Evolutionary conservation across 2,888 invertebrate species (phyloP).

Genomic region (Sericinus montela): DNA sequence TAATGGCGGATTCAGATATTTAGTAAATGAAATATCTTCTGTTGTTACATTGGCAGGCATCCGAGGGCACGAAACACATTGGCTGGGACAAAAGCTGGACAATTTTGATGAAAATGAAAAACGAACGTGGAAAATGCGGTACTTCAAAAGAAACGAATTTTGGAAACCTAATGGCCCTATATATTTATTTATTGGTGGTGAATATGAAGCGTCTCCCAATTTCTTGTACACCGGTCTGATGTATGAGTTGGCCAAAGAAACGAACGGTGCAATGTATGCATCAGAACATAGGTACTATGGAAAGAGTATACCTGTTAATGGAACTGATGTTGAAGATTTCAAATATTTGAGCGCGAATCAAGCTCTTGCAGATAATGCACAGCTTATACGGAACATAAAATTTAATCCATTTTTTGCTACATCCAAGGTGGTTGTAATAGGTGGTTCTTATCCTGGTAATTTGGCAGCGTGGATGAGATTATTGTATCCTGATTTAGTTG

Average conservation of each 20-base stretch:
- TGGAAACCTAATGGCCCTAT: conserved; percentile 53
- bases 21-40: conserved; percentile 37
- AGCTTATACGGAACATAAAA: conserved; percentile 43
- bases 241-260: conserved; percentile 59
- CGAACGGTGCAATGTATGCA: conserved; percentile 57
- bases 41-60: conserved; percentile 25
- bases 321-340: conserved; percentile 44
- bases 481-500: conserved; percentile 55
- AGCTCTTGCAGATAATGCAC: conserved; percentile 58
- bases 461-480: conserved; percentile 65
- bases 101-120: conserved; percentile 49
- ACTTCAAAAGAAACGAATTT: conserved; percentile 49
- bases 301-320: conserved; percentile 51
- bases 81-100: conserved; percentile 57
- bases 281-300: conserved; percentile 68
- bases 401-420: conserved; percentile 32
- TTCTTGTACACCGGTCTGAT: conserved; percentile 50
- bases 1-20: conserved; percentile 38
- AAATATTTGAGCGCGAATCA: conserved; percentile 53
- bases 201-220: conserved; percentile 41
- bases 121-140: conserved; percentile 58
- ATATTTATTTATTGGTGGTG: conserved; percentile 56
- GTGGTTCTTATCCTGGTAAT: conserved; percentile 65
- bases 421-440: conserved; percentile 60
- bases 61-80: conserved; percentile 32